phyloP scores from a whole-genome alignment of 2,797 vertebrate species.

The Sternotherus odoratus region DNA sequence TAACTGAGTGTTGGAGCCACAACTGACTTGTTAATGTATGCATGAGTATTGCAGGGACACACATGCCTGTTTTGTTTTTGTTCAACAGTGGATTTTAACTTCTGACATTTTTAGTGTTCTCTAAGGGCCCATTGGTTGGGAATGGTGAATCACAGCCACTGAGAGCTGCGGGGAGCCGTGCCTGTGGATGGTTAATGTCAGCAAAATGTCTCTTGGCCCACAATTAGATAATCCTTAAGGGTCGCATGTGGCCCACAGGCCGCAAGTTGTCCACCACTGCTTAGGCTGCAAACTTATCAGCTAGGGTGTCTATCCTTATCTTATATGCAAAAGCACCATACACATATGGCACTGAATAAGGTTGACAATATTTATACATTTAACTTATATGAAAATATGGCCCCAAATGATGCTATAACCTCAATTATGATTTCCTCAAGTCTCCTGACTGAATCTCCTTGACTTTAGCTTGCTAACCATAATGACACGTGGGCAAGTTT shows the following conservation, averaged over 20 bases:
- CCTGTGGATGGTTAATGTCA: no score
- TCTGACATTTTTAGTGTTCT: not conserved
- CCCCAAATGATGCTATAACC: conserved; percentile 45
- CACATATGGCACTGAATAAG: not conserved
- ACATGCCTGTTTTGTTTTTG: not conserved
- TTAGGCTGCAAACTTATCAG: conserved; percentile 38
- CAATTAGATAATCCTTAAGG: no score
- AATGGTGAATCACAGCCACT: no score
- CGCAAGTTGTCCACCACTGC: not conserved
- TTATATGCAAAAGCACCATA: conserved; percentile 27
- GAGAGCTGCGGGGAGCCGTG: no score
- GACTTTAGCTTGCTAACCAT: not conserved
- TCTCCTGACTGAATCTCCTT: conserved; percentile 46
- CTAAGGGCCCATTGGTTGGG: no score
- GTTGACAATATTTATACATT: conserved; percentile 29
- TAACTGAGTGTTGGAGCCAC: not conserved
- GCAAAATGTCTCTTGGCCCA: no score
- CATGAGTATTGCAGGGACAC: not conserved
- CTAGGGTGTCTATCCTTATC: conserved; percentile 17
- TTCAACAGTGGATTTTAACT: not conserved
- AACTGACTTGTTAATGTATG: not conserved
- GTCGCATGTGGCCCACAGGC: no score
- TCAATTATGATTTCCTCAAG: conserved; percentile 39
- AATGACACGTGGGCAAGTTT: not conserved
- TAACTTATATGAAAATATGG: conserved; percentile 45